These are phyloP conservation scores for Aplysina aerophoba DNA, from an alignment of 37 sponge, comb jelly and placozoan genomes.

Conservation along the genomic window DNA sequence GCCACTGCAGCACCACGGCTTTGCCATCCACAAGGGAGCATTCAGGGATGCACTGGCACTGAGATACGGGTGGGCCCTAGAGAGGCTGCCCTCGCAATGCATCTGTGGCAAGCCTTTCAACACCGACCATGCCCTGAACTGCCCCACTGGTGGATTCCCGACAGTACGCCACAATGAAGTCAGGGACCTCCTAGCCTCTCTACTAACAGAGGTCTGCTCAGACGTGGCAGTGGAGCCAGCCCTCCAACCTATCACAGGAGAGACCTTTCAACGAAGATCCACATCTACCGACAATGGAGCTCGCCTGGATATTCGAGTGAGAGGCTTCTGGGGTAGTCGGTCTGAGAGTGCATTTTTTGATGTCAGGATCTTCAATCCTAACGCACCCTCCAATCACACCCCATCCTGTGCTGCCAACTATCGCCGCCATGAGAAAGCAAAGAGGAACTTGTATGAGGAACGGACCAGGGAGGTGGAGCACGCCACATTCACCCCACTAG, in stretches of 20 bases:
- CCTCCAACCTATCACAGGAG: constrained; percentile 25
- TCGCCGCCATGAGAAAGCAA: neutral
- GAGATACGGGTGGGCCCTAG: neutral
- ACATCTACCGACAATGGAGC: too few species aligned
- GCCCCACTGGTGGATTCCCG: neutral
- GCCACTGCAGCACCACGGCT: neutral
- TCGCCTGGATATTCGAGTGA: neutral
- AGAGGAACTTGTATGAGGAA: too few species aligned
- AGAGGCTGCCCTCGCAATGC: neutral
- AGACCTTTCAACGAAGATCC: neutral
- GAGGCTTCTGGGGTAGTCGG: constrained; percentile 3
- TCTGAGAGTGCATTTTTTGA: constrained; percentile 4
- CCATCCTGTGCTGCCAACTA: constrained; percentile 12
- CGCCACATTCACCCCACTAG: too few species aligned
- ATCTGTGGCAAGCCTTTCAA: neutral
- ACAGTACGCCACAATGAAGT: constrained; percentile 5
- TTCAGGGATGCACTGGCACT: neutral
- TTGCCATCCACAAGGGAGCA: neutral
- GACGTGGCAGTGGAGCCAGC: constrained; percentile 5
- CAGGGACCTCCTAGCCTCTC: neutral
- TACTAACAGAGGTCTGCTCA: neutral
- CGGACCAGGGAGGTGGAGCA: too few species aligned
- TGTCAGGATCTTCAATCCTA: constrained; percentile 5
- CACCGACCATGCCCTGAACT: neutral
- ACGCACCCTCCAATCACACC: constrained; percentile 7